Base-by-base conservation (phyloP, 2,113 vertebrate species). In the Elanus axillaris region DNA sequence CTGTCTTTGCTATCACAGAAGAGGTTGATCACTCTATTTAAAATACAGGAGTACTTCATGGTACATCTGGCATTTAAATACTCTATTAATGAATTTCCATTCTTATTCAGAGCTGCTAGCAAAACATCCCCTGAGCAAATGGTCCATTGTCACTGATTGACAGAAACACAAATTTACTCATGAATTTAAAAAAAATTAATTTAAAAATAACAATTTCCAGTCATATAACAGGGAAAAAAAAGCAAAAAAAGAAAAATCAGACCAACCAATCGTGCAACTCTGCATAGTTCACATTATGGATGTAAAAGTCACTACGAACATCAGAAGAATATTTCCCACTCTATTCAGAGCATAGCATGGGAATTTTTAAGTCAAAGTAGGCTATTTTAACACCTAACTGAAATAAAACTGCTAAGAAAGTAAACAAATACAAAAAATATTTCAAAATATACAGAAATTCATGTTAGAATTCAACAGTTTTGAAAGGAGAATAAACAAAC, bases 61-160 rank as follows among this genome's bases (percentile, higher is more conserved):
- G 64, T 94, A 95, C 86, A 96, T 77, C 88, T 88, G 90, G 79
- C 50, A 73, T 81, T 92, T 86, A 89, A 91, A 94, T 78, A 58
- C 50, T 48, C 80, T 36, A 50, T 74, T 94, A 80, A 93, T 91
- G 79, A 87, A 56, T 42, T 88, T 76, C 50, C 59, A 81, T 75
- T 88, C 84, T 91, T 72, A 80, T 82, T 86, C 69, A 80, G 71
- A 83, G 60, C 66, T 74, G 52, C 18, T 62, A 79, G 90, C 63
- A 81, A 84, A 55, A 73, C 32, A 75, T 47, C 26, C n/a, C 59
- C 36, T 88, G 50, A 80, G 55, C 34, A 94, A 92, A 96, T 50
- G 25, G 19, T 47, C 12, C 31, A 21, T 68, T 90, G 42, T 86
- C 73, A 82, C 14, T 60, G 38, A 85, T 4, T 66, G 68, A 68